phyloP scores from a whole-genome alignment of 2,113 vertebrate genomes.

The Uropsilus gracilis region DNA sequence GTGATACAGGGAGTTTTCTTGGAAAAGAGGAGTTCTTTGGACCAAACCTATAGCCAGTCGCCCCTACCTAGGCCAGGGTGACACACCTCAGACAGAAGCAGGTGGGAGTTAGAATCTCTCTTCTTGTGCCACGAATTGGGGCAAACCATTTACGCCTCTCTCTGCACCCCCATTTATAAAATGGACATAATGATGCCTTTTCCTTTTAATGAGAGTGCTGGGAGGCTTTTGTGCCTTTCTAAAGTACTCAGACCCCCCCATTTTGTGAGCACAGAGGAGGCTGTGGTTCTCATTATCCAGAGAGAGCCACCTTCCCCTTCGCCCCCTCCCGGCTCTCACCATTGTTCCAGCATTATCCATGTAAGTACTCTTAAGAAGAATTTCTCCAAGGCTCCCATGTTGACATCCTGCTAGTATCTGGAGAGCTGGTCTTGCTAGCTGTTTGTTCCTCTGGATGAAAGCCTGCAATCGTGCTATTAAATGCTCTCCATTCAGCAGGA shows the following conservation, averaged over 20 bases:
- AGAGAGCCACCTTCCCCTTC: neutral
- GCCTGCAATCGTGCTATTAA: neutral
- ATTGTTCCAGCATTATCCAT: neutral
- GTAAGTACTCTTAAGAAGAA: slow-evolving; percentile 53
- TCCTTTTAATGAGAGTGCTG: neutral
- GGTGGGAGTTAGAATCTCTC: neutral
- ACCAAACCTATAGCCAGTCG: neutral
- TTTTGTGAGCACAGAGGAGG: fast-evolving
- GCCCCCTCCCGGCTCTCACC: neutral
- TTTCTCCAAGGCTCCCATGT: slow-evolving; percentile 31
- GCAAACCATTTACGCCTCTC: neutral
- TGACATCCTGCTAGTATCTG: slow-evolving; percentile 52
- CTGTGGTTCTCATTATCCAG: neutral
- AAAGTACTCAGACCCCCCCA: neutral
- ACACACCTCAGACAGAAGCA: neutral
- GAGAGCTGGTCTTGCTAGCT: slow-evolving; percentile 32
- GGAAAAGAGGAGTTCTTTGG: neutral
- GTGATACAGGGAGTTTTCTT: neutral
- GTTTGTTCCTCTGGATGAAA: slow-evolving; percentile 42
- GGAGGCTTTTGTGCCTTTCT: neutral
- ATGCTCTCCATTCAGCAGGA: neutral
- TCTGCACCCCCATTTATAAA: neutral
- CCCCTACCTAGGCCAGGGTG: no score
- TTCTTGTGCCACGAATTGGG: neutral
- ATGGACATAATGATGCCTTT: neutral